A percentile compares a stretch with the other conserved stretches of the same genome.
These are phyloP conservation scores for Cisticola juncidis DNA, from an alignment of 2,113 vertebrate species.

Conservation along the genomic window DNA sequence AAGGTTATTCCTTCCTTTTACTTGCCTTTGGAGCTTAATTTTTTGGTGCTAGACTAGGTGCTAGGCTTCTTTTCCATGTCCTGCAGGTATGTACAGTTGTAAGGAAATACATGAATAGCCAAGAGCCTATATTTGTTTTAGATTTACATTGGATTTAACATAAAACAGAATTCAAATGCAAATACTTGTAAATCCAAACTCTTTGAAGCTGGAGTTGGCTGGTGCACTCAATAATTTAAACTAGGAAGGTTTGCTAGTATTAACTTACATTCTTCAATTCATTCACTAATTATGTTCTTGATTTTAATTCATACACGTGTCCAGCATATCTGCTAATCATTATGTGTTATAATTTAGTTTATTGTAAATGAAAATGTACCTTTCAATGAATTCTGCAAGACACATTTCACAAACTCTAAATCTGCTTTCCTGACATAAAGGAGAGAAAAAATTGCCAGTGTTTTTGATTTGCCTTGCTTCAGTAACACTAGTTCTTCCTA, in stretches of 20 bases:
- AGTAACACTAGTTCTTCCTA: not conserved
- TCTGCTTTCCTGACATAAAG: not conserved
- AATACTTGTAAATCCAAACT: constrained; percentile 36
- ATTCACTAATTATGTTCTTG: not conserved
- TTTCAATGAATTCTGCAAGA: not conserved
- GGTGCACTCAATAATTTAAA: not conserved
- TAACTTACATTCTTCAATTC: constrained; percentile 10
- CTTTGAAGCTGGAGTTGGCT: not conserved
- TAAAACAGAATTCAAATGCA: constrained; percentile 3
- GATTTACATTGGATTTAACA: not conserved
- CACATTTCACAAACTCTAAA: not conserved
- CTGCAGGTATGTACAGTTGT: not conserved
- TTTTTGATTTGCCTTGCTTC: not conserved
- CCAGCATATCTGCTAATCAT: not conserved
- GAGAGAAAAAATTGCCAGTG: not conserved
- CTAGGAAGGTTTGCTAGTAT: not conserved
- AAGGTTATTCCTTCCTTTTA: not conserved
- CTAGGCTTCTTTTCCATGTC: not conserved
- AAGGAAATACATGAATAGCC: not conserved
- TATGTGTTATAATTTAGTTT: not conserved
- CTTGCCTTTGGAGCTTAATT: not conserved
- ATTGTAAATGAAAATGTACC: not conserved
- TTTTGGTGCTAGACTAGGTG: not conserved
- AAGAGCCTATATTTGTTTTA: not conserved
- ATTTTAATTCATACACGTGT: not conserved